Conservation (phyloP, 2,888 invertebrate species). For the Polyommatus iphigenia region DNA sequence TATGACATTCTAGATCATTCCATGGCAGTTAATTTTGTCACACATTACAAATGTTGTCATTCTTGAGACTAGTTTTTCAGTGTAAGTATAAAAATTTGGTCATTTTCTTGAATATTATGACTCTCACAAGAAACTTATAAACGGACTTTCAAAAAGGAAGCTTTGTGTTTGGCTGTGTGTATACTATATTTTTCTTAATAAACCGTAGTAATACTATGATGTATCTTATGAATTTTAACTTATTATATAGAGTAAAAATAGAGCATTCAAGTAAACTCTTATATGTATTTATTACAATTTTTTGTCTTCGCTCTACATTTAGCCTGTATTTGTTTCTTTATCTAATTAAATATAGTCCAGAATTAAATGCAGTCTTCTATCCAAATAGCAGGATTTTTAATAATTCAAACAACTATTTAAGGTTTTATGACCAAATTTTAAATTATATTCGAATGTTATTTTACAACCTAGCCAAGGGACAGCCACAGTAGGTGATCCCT, state of each 20-base stretch:
- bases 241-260: too few relatives aligned
- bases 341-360: background rate
- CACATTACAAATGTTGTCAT: background rate
- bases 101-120: background rate
- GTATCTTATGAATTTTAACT: too few relatives aligned
- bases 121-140: too few relatives aligned
- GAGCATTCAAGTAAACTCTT: too few relatives aligned
- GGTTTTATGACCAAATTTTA: conserved; percentile 20
- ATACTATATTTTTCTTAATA: too few relatives aligned
- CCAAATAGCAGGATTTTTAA: background rate
- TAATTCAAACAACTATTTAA: background rate
- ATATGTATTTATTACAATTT: too few relatives aligned
- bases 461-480: conserved; percentile 20
- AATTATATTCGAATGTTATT: conserved; percentile 25
- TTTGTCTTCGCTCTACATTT: too few relatives aligned
- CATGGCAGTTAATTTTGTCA: background rate
- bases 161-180: too few relatives aligned
- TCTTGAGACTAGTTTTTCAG: background rate
- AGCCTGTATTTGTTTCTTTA: too few relatives aligned
- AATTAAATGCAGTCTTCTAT: background rate
- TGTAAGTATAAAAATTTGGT: background rate
- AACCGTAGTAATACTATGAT: too few relatives aligned
- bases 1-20: conserved; percentile 17
- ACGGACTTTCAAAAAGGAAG: too few relatives aligned
- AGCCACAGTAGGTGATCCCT: conserved; percentile 20